phyloP scores from a whole-genome alignment of 2,888 invertebrate genomes.

The Tortricodes alternella region DNA sequence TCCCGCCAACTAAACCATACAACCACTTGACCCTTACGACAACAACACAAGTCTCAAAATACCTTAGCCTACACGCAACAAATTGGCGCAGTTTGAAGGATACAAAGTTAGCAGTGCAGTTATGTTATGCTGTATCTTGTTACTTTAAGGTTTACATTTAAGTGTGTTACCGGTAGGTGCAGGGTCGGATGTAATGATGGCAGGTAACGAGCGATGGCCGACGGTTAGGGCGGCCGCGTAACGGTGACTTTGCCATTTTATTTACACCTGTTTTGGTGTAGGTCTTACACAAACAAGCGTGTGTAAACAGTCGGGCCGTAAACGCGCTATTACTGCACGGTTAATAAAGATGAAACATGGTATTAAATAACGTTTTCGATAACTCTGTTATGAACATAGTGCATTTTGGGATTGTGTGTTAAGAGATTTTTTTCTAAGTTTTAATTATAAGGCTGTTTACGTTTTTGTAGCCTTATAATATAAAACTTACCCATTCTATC shows the following conservation, averaged over 20 bases:
- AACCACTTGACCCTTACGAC: background rate
- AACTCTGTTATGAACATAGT: too few relatives aligned
- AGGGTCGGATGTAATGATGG: conserved; percentile 4
- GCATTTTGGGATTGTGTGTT: too few relatives aligned
- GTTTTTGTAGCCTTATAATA: too few relatives aligned
- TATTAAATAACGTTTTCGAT: too few relatives aligned
- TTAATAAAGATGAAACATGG: too few relatives aligned
- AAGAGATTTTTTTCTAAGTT: too few relatives aligned
- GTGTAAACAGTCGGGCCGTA: background rate
- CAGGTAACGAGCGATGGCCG: conserved; percentile 25
- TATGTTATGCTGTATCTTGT: background rate
- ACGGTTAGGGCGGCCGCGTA: conserved; percentile 5
- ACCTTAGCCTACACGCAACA: background rate
- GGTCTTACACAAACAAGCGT: background rate
- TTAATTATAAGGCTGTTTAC: too few relatives aligned
- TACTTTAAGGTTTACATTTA: background rate
- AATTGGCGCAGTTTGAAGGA: background rate
- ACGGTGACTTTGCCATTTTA: conserved; percentile 1
- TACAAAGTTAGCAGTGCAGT: background rate
- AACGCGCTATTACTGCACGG: too few relatives aligned
- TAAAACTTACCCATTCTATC: too few relatives aligned
- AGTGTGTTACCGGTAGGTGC: background rate
- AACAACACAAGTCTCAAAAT: background rate
- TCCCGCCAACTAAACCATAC: background rate
- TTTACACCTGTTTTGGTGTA: background rate